Conservation (phyloP, 1,140 invertebrate species). For the Hyphantria cunea region DNA sequence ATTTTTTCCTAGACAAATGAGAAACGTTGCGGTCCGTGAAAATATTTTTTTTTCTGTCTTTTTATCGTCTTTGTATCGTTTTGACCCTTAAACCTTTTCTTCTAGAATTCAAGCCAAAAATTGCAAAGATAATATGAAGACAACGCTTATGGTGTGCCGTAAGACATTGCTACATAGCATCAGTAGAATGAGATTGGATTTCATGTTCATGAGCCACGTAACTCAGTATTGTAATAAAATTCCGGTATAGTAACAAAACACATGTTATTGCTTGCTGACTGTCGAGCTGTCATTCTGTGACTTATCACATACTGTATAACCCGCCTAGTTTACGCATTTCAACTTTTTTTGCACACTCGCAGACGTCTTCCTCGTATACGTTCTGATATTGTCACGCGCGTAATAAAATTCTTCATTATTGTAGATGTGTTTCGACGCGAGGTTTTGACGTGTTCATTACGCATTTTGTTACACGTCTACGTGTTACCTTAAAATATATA, state of each 20-base stretch:
- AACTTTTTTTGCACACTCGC: conserved; percentile 10
- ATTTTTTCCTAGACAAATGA: conserved; percentile 50
- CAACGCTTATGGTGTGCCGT: conserved; percentile 1
- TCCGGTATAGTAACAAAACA: conserved; percentile 27
- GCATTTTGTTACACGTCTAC: conserved; percentile 3
- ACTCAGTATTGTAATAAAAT: conserved; percentile 32
- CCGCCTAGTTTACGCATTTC: conserved; percentile 28
- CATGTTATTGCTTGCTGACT: conserved; percentile 39
- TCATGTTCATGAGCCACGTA: conserved; percentile 19
- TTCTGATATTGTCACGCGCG: not conserved
- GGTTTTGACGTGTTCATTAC: conserved; percentile 14
- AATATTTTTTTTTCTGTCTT: conserved; percentile 31
- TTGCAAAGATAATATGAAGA: conserved; percentile 18
- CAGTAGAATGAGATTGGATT: conserved; percentile 22
- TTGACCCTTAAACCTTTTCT: conserved; percentile 17
- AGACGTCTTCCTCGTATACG: not conserved
- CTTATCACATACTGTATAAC: conserved; percentile 28
- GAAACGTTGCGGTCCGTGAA: conserved; percentile 30
- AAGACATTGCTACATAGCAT: conserved; percentile 4
- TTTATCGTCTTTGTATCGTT: conserved; percentile 27
- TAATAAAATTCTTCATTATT: conserved; percentile 25
- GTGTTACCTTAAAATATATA: not conserved
- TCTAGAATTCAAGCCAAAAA: conserved; percentile 20
- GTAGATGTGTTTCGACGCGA: conserved; percentile 7
- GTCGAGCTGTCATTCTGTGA: conserved; percentile 35